Base-by-base conservation (phyloP, 2,888 invertebrate species). In the Vandiemenella viatica region DNA sequence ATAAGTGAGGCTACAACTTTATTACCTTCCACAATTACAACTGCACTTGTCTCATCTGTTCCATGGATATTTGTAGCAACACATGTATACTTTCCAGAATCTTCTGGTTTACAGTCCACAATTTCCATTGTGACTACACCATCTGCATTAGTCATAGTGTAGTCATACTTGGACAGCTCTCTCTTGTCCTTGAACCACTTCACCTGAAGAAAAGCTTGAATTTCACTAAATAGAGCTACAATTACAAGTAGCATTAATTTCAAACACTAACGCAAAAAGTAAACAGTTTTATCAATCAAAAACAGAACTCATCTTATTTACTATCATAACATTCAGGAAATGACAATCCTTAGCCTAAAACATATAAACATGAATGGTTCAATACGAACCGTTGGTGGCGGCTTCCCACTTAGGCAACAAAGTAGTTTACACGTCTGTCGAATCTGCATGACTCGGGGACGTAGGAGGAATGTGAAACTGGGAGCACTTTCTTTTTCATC, bases 101-200 rank as follows among this genome's bases (percentile, higher is more conserved):
- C 98, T 51, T 84, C 84, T 1, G 92, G 85, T 60, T 85, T 82
- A 65, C 95, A 93, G 68, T 91, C 90, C 56, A 88, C 78, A 59
- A 98, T 93, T 74, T 99, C 98, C 72, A 98, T 79, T 1, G 95
- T 91, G 47, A 95, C 87, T 42, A 99, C 95, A 58, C 98, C 98
- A 66, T 93, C 92, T 3, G 91, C 79, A 63, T 86, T 82, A 4
- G 83, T 77, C 82, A 93, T 90, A 48, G 88, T 77, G 67, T 89
- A 95, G 60, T 93, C 90, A 63, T 85, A 83, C 66, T 86, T 88
- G 50, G 82, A 85, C 21, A 99, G 73, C 67, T 96, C 96, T 43
- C 82, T 79, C 55, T 83, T 86, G 63, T 97, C 95, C 70, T 96
- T 97, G 74, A 66, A 71, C 76, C 76, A 77, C 57, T 67, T 68